These are phyloP conservation scores for Balanococcus diminutus DNA, from an alignment of 2,888 invertebrate genomes.

Conservation along the genomic window DNA sequence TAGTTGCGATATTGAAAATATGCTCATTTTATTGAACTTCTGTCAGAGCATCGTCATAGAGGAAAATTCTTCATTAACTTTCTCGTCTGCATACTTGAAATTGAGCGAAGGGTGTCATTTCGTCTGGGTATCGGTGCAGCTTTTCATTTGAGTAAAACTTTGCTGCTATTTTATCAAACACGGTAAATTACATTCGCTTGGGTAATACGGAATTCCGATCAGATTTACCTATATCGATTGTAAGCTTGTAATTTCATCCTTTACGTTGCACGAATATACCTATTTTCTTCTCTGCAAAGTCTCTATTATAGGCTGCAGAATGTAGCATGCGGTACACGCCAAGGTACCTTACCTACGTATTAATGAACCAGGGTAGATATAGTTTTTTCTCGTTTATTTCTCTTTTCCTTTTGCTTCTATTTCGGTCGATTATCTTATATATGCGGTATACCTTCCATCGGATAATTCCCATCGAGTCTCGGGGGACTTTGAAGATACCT, in stretches of 20 bases:
- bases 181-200: neutral
- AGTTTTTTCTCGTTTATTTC: too few relatives aligned
- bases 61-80: neutral
- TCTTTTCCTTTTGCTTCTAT: too few relatives aligned
- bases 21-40: neutral
- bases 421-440: too few relatives aligned
- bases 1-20: neutral
- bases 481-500: too few relatives aligned
- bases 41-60: neutral
- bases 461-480: too few relatives aligned
- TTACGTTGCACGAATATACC: too few relatives aligned
- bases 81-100: neutral
- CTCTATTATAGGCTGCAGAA: too few relatives aligned
- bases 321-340: too few relatives aligned
- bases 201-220: slow-evolving; percentile 1
- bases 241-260: neutral
- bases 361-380: too few relatives aligned
- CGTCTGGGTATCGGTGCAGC: neutral
- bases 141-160: neutral
- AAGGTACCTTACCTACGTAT: too few relatives aligned
- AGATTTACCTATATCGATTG: neutral
- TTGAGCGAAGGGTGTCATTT: neutral
- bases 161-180: neutral
- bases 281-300: too few relatives aligned
- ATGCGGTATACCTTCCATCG: too few relatives aligned